Percentiles rank a stretch among this genome's conserved stretches.
phyloP scores from a whole-genome alignment of 2,113 vertebrate species.

The Gobio gobio region DNA sequence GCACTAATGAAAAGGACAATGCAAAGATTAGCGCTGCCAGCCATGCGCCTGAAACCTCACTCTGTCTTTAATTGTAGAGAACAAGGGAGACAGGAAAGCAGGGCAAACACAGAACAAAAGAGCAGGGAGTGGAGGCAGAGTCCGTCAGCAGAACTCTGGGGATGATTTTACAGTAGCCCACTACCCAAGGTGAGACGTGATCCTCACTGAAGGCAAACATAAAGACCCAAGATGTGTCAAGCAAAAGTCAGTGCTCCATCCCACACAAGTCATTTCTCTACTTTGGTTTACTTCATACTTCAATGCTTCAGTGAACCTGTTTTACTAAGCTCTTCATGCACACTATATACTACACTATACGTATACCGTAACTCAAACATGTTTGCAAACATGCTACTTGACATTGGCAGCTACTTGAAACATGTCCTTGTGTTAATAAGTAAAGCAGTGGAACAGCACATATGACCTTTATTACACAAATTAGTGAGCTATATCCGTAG shows the following conservation, averaged over 20 bases:
- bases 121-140: slow-evolving; percentile 66
- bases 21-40: slow-evolving; percentile 84
- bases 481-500: background rate
- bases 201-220: slow-evolving; percentile 26
- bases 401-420: background rate
- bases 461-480: background rate
- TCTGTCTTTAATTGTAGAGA: slow-evolving; percentile 83
- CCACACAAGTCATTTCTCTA: background rate
- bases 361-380: background rate
- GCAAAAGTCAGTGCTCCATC: background rate
- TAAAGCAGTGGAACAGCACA: background rate
- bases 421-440: background rate
- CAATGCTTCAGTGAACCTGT: background rate
- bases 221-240: background rate
- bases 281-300: background rate
- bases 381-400: background rate
- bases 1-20: slow-evolving; percentile 86
- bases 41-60: slow-evolving; percentile 82
- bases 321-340: background rate
- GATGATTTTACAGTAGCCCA: slow-evolving; percentile 66
- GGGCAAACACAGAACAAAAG: slow-evolving; percentile 81
- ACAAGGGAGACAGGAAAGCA: slow-evolving; percentile 81
- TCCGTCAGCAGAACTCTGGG: slow-evolving; percentile 61
- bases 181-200: slow-evolving; percentile 61
- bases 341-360: background rate